Percentiles rank a stretch among this genome's conserved stretches.
Conservation (phyloP, 2,113 vertebrate genomes). For the Columbina picui region DNA sequence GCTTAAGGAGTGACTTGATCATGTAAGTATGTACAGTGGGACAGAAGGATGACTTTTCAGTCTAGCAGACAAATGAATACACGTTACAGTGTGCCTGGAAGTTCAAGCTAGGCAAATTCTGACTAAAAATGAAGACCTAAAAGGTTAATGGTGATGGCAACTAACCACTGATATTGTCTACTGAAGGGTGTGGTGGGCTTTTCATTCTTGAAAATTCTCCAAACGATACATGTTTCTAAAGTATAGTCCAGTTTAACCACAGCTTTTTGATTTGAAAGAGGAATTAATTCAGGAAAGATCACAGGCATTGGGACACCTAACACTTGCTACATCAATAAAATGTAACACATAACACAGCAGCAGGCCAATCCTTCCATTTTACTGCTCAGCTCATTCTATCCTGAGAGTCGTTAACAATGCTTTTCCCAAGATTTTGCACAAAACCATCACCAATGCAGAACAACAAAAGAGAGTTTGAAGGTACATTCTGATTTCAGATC, state of each 20-base stretch:
- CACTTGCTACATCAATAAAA: not conserved
- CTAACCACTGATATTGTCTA: not conserved
- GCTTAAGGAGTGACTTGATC: not conserved
- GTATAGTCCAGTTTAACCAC: not conserved
- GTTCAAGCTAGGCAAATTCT: not conserved
- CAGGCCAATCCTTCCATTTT: not conserved
- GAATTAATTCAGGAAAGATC: constrained; percentile 7
- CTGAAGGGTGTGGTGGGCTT: not conserved
- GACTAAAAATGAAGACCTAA: not conserved
- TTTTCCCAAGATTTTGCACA: not conserved
- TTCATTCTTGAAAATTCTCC: not conserved
- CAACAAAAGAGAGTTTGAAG: not conserved
- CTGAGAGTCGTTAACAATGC: not conserved
- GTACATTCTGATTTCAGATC: not conserved
- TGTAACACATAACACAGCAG: not conserved
- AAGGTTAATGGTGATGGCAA: not conserved
- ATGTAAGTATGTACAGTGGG: not conserved
- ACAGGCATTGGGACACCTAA: not conserved
- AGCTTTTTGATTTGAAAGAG: constrained; percentile 1
- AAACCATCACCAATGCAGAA: not conserved
- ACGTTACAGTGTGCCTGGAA: not conserved
- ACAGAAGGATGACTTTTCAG: not conserved
- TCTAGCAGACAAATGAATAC: not conserved
- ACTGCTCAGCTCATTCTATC: not conserved
- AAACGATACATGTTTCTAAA: not conserved